Evolutionary conservation across 2,113 vertebrate genomes (phyloP).

Genomic region (Pseudorasbora parva): DNA sequence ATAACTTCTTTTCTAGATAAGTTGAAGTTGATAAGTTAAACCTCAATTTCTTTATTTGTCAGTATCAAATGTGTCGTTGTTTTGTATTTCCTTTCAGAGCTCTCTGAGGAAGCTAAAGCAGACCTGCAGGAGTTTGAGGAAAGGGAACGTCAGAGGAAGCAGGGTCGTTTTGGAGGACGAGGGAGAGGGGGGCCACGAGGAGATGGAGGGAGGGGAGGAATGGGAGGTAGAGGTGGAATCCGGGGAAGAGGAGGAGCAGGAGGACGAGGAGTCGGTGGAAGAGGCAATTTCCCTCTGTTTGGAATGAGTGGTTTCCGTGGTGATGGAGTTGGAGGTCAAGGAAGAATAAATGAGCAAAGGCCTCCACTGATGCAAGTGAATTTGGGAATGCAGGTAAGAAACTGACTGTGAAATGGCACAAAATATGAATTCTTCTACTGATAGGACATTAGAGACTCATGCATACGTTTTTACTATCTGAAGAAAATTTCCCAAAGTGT

Average conservation of each 20-base stretch:
- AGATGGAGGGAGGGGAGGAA: slow-evolving; percentile 75
- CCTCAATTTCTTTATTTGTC: not conserved
- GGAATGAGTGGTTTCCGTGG: slow-evolving; percentile 84
- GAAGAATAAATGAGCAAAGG: slow-evolving; percentile 86
- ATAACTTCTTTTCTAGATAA: not conserved
- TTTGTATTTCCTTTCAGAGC: slow-evolving; percentile 75
- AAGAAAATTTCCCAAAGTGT: too few relatives aligned
- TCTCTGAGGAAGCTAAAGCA: slow-evolving; percentile 95
- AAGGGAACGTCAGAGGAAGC: slow-evolving; percentile 86
- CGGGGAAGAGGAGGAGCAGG: slow-evolving; percentile 77
- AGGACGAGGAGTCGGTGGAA: slow-evolving; percentile 67
- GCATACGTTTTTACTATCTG: too few relatives aligned
- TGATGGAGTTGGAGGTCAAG: slow-evolving; percentile 77
- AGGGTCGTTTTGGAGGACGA: slow-evolving; percentile 82
- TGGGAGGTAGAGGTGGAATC: slow-evolving; percentile 69
- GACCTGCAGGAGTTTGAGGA: slow-evolving; percentile 91
- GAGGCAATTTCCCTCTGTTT: slow-evolving; percentile 76
- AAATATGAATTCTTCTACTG: not conserved
- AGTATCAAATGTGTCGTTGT: not conserved
- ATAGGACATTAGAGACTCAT: too few relatives aligned
- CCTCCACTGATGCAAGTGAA: slow-evolving; percentile 82
- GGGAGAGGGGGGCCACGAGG: slow-evolving; percentile 71
- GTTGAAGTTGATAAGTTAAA: not conserved
- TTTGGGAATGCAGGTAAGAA: slow-evolving; percentile 84
- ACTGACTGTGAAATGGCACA: not conserved